Percentiles rank a stretch among this genome's conserved stretches.
Evolutionary conservation across 1,140 invertebrate species (phyloP).

Genomic region (Agrypnia vestita): DNA sequence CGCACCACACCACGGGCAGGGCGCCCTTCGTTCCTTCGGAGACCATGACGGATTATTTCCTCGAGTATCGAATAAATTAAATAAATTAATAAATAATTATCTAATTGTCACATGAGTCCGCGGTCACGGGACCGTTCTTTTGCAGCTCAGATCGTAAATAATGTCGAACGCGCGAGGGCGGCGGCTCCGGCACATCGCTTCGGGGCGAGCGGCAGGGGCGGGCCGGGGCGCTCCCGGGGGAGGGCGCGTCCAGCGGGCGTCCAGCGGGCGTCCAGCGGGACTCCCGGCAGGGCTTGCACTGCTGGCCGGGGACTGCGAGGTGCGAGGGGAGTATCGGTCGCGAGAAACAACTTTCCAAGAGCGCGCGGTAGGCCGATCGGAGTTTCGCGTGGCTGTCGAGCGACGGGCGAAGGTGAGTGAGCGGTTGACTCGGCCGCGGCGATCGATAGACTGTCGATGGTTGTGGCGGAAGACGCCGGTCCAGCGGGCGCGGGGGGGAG

Average conservation of each 20-base stretch:
- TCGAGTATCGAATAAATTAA: conserved; percentile 10
- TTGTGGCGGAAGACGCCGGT: conserved; percentile 40
- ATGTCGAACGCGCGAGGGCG: conserved; percentile 18
- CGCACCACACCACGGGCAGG: conserved; percentile 77
- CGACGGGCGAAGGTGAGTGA: conserved; percentile 10
- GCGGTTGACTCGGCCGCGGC: conserved; percentile 50
- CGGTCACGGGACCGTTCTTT: conserved; percentile 22
- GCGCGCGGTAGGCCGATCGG: no score
- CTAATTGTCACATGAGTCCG: conserved; percentile 31
- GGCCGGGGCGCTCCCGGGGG: neutral
- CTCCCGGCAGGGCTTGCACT: no score
- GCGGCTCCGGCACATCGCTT: conserved; percentile 33
- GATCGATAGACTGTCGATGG: conserved; percentile 54
- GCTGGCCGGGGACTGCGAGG: no score
- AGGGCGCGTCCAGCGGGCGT: no score
- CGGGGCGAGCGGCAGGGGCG: neutral
- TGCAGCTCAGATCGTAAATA: conserved; percentile 24
- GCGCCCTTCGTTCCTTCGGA: conserved; percentile 69
- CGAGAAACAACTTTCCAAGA: no score
- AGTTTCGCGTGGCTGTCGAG: neutral
- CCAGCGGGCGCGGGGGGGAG: neutral
- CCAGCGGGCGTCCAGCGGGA: no score
- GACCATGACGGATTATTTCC: conserved; percentile 68
- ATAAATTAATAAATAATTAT: conserved; percentile 27
- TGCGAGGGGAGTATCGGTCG: no score